These are phyloP conservation scores for Brachyptera putata DNA, from an alignment of 2,888 invertebrate species.

Conservation along the genomic window DNA sequence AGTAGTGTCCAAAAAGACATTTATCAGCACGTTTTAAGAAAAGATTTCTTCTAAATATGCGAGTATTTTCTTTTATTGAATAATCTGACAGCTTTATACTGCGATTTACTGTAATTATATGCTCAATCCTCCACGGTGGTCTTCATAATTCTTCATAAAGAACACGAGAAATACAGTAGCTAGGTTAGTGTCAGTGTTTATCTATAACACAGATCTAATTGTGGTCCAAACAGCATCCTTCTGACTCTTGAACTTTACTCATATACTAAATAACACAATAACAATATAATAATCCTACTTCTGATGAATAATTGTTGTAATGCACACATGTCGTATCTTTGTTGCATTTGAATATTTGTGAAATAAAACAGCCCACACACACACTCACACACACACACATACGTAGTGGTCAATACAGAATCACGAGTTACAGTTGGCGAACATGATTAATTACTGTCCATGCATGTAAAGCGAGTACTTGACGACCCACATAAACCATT, in stretches of 20 bases:
- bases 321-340: not conserved
- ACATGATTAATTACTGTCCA: not conserved
- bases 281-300: not conserved
- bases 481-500: no score
- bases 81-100: slow-evolving; percentile 16
- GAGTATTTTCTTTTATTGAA: slow-evolving; percentile 8
- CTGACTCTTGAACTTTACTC: no score
- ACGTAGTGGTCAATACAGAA: no score
- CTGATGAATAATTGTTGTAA: not conserved
- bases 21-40: not conserved
- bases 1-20: not conserved
- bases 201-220: not conserved
- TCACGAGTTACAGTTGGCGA: no score
- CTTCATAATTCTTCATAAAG: not conserved
- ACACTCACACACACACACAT: not conserved
- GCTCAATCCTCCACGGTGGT: slow-evolving; percentile 12
- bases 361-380: no score
- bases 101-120: slow-evolving; percentile 21
- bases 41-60: not conserved
- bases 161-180: slow-evolving; percentile 5
- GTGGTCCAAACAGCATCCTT: not conserved
- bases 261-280: no score
- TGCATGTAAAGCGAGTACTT: not conserved
- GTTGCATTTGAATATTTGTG: not conserved
- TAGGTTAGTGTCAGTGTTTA: not conserved